These are phyloP conservation scores for Gambelia wislizenii DNA, from an alignment of 2,797 vertebrate genomes.

Conservation along the genomic window DNA sequence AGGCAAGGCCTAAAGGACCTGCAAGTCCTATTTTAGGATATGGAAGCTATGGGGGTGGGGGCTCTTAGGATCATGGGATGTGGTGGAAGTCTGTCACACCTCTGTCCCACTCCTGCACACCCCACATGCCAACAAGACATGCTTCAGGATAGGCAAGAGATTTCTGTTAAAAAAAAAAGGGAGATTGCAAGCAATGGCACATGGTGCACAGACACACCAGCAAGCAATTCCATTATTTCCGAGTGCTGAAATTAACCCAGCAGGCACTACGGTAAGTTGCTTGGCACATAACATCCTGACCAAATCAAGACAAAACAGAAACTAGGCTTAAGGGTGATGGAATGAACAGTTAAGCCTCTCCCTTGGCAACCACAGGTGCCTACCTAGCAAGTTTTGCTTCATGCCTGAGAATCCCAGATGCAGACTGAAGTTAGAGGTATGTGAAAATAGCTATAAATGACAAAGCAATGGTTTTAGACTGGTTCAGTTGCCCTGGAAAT, in stretches of 20 bases:
- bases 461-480: not conserved
- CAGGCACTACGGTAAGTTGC: not conserved
- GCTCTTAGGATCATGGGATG: not conserved
- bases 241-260: not conserved
- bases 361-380: conserved; percentile 1
- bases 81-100: no score
- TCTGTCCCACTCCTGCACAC: no score
- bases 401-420: not conserved
- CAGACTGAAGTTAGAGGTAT: not conserved
- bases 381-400: not conserved
- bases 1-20: not conserved
- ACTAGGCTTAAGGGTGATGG: not conserved
- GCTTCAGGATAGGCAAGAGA: not conserved
- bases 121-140: not conserved
- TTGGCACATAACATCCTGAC: not conserved
- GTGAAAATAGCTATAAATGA: not conserved
- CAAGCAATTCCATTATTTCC: not conserved
- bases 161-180: not conserved
- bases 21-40: no score
- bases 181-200: not conserved
- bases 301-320: conserved; percentile 1
- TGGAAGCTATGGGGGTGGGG: not conserved
- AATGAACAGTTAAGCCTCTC: not conserved
- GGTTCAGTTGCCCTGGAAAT: not conserved
- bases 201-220: not conserved